Evolutionary conservation across 2,113 vertebrate genomes (phyloP), one percentile per base, ranked within the genome.

Genomic region (Myrmophylax atrothorax): DNA sequence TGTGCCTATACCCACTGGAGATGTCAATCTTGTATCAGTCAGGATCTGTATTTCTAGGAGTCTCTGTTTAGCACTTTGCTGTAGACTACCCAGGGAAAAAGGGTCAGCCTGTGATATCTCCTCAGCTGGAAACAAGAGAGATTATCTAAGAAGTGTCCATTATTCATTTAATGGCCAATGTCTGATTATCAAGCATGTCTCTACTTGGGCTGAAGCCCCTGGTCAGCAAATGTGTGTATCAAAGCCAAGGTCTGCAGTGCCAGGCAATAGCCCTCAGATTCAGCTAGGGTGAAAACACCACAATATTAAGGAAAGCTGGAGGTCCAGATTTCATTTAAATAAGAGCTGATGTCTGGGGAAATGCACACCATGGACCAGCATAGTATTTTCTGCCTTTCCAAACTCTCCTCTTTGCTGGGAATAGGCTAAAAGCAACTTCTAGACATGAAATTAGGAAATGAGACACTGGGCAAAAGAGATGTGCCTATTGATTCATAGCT

Each of bases 21-120:
- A 22, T 26, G 31, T 31, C 46, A 1, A 0, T 31, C 50, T 35
- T 18, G 15, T 37, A 25, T 3, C 0, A 0, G 15, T 22, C 4
- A 4, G 35, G 38, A 7, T 38, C 68, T 77, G 33, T 12, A 11
- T 7, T 59, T 60, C 33, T 10, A 44, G 31, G 28, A 59, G 42
- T 6, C 7, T 13, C 38, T 33, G 9, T 14, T 64, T 4, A 12
- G 3, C 23, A 19, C 29, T 59, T 24, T 47, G 25, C 33, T 77
- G 2, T 1, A 5, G n/a, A 13, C 49, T 28, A 47, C 5, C 28
- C 44, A 17, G 24, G 14, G 3, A 3, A 14, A 42, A 67, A 15
- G 2, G 4, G 9, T 72, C 53, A 37, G 58, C 17, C 26, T 53
- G 42, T 1, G 7, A 0, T 15, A 6, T 12, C 29, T 55, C 38